Base-by-base conservation (phyloP, 2,797 vertebrate species). In the Dromococcyx pavoninus region DNA sequence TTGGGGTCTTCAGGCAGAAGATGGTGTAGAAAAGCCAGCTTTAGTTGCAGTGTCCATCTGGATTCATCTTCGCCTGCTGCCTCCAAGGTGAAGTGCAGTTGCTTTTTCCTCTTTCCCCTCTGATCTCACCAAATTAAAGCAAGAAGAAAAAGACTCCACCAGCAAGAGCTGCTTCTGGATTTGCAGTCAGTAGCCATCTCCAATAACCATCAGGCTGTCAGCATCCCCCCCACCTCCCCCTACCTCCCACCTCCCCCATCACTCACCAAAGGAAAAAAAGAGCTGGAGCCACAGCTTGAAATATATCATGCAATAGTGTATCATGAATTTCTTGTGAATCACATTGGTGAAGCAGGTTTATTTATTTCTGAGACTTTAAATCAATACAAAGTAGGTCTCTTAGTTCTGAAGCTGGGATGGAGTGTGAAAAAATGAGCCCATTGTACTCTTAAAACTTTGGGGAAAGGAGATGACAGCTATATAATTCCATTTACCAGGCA, bases 251-350 rank as follows among this genome's bases (percentile, higher is more conserved):
- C 97, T 96, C 96, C 96, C 91, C 96, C 97, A 97, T 98, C 97
- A 96, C 96, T 98, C 98, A 98, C 96, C 91, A 96, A 97, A 97
- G 96, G 95, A 93, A 97, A 97, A 97, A 97, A 97, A 98, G 97
- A 98, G 96, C 97, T 54, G 33, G 96, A 93, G 97, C 97, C 89
- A 94, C 97, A 97, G 97, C 97, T 97, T 96, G 97, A 98, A 98
- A 98, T 98, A 98, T 98, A 98, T 98, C 98, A 98, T 97, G 97
- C 97, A 98, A 98, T 98, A 97, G 98, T 97, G 97, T 98, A 97
- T 97, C 98, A 98, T 98, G 98, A 98, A 98, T 98, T 98, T 98
- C 98, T 98, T 97, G 98, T 97, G 98, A 98, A 97, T 98, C 97
- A 98, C 97, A 97, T 97, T 94, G 53, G 97, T 97, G 97, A 97